phyloP scores from a whole-genome alignment of 2,797 vertebrate species.

The Gambusia yucatana region DNA sequence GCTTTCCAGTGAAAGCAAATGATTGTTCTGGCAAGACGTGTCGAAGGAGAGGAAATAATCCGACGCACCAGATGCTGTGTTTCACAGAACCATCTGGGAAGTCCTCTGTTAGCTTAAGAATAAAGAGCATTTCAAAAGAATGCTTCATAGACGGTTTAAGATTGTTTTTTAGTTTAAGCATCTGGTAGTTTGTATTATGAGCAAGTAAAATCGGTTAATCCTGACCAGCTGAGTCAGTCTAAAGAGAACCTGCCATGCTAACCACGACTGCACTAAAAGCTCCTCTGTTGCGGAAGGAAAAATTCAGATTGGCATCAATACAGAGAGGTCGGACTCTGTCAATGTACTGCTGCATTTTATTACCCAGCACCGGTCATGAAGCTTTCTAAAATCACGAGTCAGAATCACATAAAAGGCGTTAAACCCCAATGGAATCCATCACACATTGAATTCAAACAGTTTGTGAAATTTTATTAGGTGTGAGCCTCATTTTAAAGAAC shows the following conservation, averaged over 20 bases:
- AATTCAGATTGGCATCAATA: background rate
- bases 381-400: too few relatives aligned
- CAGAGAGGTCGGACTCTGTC: background rate
- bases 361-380: too few relatives aligned
- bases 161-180: background rate
- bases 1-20: slow-evolving; percentile 47
- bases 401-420: background rate
- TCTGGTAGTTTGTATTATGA: background rate
- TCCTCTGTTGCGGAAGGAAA: background rate
- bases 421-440: background rate
- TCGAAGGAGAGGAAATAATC: slow-evolving; percentile 25
- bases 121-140: background rate
- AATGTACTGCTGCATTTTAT: background rate
- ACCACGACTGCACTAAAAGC: background rate
- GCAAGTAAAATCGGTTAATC: background rate
- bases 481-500: background rate
- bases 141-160: background rate
- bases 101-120: background rate
- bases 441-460: background rate
- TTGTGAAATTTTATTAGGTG: background rate
- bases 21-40: slow-evolving; percentile 14
- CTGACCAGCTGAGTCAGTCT: background rate
- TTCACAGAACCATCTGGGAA: slow-evolving; percentile 5
- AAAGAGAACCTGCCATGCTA: background rate
- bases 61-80: background rate